Evolutionary conservation across 2,888 invertebrate genomes (phyloP).

Genomic region (Homarus gammarus): DNA sequence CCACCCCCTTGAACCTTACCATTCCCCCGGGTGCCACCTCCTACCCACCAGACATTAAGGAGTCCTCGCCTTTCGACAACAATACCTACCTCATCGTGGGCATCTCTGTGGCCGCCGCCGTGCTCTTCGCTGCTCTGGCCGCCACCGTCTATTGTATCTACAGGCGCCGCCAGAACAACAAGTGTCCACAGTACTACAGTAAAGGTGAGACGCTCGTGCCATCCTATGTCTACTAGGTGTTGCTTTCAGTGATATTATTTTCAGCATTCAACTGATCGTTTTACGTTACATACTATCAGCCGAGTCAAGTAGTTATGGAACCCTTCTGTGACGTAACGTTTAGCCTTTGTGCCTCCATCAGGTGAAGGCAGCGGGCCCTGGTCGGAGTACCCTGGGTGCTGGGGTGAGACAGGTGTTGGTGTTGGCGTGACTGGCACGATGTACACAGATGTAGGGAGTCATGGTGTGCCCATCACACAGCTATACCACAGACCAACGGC

Average conservation of each 20-base stretch:
- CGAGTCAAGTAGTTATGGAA: too few species aligned
- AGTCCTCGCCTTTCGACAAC: constrained; percentile 66
- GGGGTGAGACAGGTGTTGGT: constrained; percentile 70
- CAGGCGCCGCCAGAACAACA: constrained; percentile 58
- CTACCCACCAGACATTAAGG: constrained; percentile 48
- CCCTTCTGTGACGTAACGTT: neutral
- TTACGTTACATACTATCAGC: neutral
- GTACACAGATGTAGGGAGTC: constrained; percentile 59
- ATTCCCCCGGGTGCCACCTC: constrained; percentile 36
- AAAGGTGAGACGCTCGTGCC: constrained; percentile 49
- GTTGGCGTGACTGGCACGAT: constrained; percentile 65
- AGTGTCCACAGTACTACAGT: constrained; percentile 71
- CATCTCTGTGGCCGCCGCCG: constrained; percentile 71
- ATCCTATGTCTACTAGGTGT: too few species aligned
- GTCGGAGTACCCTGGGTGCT: constrained; percentile 73
- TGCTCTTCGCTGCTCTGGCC: constrained; percentile 77
- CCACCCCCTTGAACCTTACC: constrained; percentile 61
- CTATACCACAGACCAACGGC: constrained; percentile 49
- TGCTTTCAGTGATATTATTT: too few species aligned
- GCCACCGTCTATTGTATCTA: constrained; percentile 71
- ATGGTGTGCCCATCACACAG: constrained; percentile 64
- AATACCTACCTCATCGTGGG: constrained; percentile 74
- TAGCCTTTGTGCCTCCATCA: constrained; percentile 14
- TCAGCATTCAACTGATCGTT: too few species aligned
- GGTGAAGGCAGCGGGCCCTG: constrained; percentile 71